These are phyloP conservation scores for Isichthys henryi DNA, from an alignment of 2,113 vertebrate species.

Conservation along the genomic window DNA sequence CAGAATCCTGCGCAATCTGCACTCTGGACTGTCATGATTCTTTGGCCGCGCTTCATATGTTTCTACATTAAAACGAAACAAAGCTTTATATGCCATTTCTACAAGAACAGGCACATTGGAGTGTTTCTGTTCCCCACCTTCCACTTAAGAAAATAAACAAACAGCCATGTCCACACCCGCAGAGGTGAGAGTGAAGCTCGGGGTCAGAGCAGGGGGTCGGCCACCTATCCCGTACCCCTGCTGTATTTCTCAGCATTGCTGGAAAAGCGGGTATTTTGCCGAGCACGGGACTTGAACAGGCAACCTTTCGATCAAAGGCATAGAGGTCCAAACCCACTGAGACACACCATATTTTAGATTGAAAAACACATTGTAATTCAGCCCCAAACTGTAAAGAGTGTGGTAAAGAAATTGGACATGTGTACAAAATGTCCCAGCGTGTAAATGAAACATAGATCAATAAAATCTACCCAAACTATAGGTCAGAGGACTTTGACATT, in stretches of 20 bases:
- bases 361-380: background rate
- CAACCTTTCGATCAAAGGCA: background rate
- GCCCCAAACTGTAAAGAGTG: background rate
- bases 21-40: background rate
- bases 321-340: background rate
- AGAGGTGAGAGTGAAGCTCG: background rate
- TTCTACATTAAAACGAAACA: background rate
- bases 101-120: background rate
- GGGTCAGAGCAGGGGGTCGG: background rate
- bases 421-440: background rate
- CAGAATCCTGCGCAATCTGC: background rate
- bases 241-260: too few relatives aligned
- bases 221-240: background rate
- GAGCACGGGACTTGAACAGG: background rate
- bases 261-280: too few relatives aligned
- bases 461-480: background rate
- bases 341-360: background rate
- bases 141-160: background rate
- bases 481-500: background rate
- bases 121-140: background rate
- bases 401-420: background rate
- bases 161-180: background rate
- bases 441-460: background rate
- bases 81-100: background rate
- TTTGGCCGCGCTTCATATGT: background rate